Percentiles rank a stretch among this genome's conserved stretches.
phyloP scores from a whole-genome alignment of 2,888 invertebrate genomes.

The Rhingia campestris region DNA sequence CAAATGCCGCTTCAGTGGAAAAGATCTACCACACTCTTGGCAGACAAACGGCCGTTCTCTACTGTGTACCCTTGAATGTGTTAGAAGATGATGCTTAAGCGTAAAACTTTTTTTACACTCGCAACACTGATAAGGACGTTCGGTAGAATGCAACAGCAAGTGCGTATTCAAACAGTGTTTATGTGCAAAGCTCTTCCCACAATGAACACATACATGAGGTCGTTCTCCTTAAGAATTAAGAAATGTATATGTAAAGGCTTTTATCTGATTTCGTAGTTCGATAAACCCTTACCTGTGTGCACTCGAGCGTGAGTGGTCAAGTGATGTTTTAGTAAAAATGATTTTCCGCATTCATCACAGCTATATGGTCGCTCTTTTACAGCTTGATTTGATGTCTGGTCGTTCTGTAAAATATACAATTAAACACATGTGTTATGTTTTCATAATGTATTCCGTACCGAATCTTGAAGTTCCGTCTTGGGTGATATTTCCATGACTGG shows the following conservation, averaged over 20 bases:
- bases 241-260: neutral
- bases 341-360: slow-evolving; percentile 92
- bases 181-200: slow-evolving; percentile 91
- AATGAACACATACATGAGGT: slow-evolving; percentile 90
- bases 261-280: slow-evolving; percentile 3
- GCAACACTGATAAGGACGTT: slow-evolving; percentile 91
- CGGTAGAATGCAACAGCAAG: slow-evolving; percentile 90
- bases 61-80: slow-evolving; percentile 91
- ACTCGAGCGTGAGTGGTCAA: slow-evolving; percentile 92
- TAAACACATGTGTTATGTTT: neutral
- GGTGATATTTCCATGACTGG: slow-evolving; percentile 83
- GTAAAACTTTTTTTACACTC: slow-evolving; percentile 95
- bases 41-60: slow-evolving; percentile 92
- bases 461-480: slow-evolving; percentile 82
- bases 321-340: slow-evolving; percentile 92
- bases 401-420: slow-evolving; percentile 76
- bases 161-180: slow-evolving; percentile 93
- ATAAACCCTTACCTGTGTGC: slow-evolving; percentile 85
- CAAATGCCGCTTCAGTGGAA: slow-evolving; percentile 91
- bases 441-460: slow-evolving; percentile 74
- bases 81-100: slow-evolving; percentile 91
- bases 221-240: slow-evolving; percentile 85
- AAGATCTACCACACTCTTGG: slow-evolving; percentile 91
- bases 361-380: slow-evolving; percentile 90
- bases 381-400: slow-evolving; percentile 81